Base-by-base conservation (phyloP, 2,113 vertebrate species). In the Lepisosteus oculatus region DNA sequence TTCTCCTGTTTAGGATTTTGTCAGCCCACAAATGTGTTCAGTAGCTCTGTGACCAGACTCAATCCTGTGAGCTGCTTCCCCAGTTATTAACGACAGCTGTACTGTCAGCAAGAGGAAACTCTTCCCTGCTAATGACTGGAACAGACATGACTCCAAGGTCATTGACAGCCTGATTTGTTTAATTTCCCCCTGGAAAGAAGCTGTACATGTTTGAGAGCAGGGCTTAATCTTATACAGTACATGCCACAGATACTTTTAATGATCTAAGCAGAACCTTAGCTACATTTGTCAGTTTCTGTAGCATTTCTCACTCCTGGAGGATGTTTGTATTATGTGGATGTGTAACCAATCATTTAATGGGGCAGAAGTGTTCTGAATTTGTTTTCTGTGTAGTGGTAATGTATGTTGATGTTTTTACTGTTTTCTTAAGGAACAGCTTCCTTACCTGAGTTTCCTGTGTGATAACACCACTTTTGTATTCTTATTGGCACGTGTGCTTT, bases 161-260 rank as follows among this genome's bases (percentile, higher is more conserved):
- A 67, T 61, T 71, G 73, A 80, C 78, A 68, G 71, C 61, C 78
- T 70, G 74, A 80, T 80, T 73, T 78, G 78, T 82, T 72, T 75
- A 77, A 74, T 75, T 65, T 70, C 76, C 72, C 72, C 44, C 69
- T 69, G 69, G 74, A 69, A 76, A 29, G 43, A 57, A 12, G 44
- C 42, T 68, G 45, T 43, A 67, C 42, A 56, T 51, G 55, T 41
- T 65, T 75, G 54, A 47, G 59, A 63, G 45, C 11, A 11, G 17
- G 43, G 63, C 62, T 67, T 5, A 15, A 41, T 72, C 70, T 70
- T 8, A 13, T 45, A 64, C 66, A 61, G 9, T 45, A 64, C 66
- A 61, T 44, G 57, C 68, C 70, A 65, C 41, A 61, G 57, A 67
- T 55, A 51, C 44, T 51, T 51, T 6, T 51, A 51, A 51, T 51